Conservation (phyloP, 2,797 vertebrate genomes). For the Coilia nasus region DNA sequence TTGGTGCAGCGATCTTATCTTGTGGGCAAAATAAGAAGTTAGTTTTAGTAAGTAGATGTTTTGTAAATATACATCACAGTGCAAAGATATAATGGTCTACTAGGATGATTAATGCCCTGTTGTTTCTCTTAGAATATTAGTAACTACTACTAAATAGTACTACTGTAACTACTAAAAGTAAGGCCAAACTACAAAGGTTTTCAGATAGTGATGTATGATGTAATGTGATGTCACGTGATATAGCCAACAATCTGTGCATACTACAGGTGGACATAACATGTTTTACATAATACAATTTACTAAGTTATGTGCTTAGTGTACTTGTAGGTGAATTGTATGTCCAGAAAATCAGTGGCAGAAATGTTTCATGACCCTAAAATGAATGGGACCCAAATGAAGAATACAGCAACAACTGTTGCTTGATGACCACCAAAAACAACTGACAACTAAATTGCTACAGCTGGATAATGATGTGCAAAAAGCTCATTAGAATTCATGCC, state of each 20-base stretch:
- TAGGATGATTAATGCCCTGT: background rate
- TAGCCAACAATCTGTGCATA: background rate
- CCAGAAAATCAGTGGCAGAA: constrained; percentile 38
- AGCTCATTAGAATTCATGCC: constrained; percentile 44
- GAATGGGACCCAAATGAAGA: constrained; percentile 50
- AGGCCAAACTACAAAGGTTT: background rate
- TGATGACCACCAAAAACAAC: constrained; percentile 45
- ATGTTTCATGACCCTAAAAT: constrained; percentile 33
- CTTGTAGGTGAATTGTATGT: constrained; percentile 27
- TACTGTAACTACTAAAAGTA: too few species aligned
- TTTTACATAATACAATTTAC: background rate
- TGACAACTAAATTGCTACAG: constrained; percentile 40
- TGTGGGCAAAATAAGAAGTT: background rate
- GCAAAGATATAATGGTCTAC: background rate
- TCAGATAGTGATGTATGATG: background rate
- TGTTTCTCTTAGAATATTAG: background rate
- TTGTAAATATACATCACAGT: background rate
- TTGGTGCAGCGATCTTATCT: background rate
- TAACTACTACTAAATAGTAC: too few species aligned
- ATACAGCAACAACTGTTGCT: constrained; percentile 39
- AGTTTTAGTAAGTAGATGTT: background rate
- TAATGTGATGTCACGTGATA: background rate
- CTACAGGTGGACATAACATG: background rate
- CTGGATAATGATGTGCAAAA: constrained; percentile 42
- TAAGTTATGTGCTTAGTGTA: constrained; percentile 30